Conservation (phyloP, 1,140 invertebrate species). For the Melanaphis sacchari region DNA sequence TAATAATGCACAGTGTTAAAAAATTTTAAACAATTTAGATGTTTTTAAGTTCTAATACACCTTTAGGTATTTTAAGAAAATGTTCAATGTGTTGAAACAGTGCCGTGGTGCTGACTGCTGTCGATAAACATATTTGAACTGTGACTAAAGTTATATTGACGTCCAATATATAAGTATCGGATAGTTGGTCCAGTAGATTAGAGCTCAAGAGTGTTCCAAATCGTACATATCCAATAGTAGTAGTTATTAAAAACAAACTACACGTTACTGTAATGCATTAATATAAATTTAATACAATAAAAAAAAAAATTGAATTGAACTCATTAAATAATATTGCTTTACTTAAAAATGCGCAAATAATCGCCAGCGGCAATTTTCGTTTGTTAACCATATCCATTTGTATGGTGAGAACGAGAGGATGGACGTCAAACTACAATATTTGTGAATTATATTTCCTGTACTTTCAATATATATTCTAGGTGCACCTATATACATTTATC, state of each 20-base stretch:
- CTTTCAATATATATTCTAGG: not conserved
- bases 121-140: constrained; percentile 77
- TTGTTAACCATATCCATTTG: constrained; percentile 81
- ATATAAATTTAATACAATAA: not conserved
- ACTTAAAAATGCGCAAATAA: constrained; percentile 73
- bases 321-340: constrained; percentile 57
- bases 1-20: not conserved
- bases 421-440: constrained; percentile 74
- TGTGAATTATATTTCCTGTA: not conserved
- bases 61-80: constrained; percentile 68
- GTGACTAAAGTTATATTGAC: constrained; percentile 73
- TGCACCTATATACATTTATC: not conserved
- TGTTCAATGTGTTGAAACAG: constrained; percentile 78
- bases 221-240: constrained; percentile 69
- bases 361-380: constrained; percentile 70
- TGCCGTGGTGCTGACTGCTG: constrained; percentile 75
- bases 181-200: constrained; percentile 69
- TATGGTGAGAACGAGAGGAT: constrained; percentile 78
- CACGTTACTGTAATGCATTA: constrained; percentile 67
- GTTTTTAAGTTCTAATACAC: constrained; percentile 62
- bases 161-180: constrained; percentile 65
- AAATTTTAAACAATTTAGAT: not conserved
- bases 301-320: not conserved
- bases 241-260: constrained; percentile 71
- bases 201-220: constrained; percentile 68